phyloP scores from a whole-genome alignment of 2,888 invertebrate species.

The Ethmia dodecea region DNA sequence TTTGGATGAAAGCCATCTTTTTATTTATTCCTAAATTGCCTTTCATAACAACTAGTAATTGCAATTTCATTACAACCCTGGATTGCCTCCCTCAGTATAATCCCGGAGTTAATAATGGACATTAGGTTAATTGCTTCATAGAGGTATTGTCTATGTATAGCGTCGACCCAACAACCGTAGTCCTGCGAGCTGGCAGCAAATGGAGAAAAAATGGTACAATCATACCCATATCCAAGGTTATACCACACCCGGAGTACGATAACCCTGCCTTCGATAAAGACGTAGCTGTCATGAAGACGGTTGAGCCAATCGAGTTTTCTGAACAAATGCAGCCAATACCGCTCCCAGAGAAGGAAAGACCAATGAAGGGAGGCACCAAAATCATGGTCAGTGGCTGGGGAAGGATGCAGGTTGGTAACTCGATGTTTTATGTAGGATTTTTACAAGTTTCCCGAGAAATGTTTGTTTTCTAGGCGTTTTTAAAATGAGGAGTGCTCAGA shows the following conservation, averaged over 20 bases:
- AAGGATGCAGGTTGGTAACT: slow-evolving; percentile 49
- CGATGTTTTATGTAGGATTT: too few species aligned
- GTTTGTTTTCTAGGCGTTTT: too few species aligned
- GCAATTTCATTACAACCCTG: too few species aligned
- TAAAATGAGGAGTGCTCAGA: too few species aligned
- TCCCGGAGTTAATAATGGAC: too few species aligned
- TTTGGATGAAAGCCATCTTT: too few species aligned
- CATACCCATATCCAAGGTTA: slow-evolving; percentile 57
- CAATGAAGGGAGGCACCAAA: slow-evolving; percentile 31
- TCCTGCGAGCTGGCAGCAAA: slow-evolving; percentile 64
- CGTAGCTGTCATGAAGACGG: slow-evolving; percentile 58
- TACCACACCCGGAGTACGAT: slow-evolving; percentile 52
- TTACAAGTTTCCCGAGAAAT: too few species aligned
- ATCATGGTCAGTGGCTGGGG: slow-evolving; percentile 64
- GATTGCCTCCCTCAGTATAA: too few species aligned
- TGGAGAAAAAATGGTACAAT: slow-evolving; percentile 56
- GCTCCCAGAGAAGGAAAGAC: slow-evolving; percentile 32
- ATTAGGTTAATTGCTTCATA: too few species aligned
- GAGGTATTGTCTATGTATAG: too few species aligned
- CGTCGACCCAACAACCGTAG: slow-evolving; percentile 52
- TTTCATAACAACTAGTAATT: too few species aligned
- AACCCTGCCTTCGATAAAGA: slow-evolving; percentile 60
- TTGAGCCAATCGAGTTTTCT: slow-evolving; percentile 44
- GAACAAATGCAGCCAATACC: slow-evolving; percentile 45
- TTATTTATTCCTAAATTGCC: too few species aligned